phyloP scores from a whole-genome alignment of 2,888 invertebrate genomes.

The Drosophila neutralis region DNA sequence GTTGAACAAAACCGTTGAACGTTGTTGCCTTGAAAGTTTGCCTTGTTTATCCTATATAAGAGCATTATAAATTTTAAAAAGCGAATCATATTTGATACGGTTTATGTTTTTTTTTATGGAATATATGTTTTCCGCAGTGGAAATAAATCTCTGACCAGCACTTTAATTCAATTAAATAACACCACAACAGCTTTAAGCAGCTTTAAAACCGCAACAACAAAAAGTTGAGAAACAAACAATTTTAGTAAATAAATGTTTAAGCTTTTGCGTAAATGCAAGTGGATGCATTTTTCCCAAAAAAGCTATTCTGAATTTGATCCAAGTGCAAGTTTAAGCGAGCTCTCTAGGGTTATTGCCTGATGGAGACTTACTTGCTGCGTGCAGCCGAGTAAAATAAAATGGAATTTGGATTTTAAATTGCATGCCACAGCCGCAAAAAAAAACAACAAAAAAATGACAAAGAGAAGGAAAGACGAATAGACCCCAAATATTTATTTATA shows the following conservation, averaged over 20 bases:
- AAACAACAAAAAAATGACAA: background rate
- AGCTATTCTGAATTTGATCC: constrained; percentile 2
- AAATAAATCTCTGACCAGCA: background rate
- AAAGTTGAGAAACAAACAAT: background rate
- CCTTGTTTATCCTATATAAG: background rate
- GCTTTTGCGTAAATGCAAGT: background rate
- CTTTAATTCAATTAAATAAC: background rate
- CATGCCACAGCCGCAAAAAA: constrained; percentile 6
- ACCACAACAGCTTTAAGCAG: background rate
- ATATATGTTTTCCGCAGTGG: background rate
- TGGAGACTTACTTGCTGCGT: constrained; percentile 36
- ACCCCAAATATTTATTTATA: constrained; percentile 15
- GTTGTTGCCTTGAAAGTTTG: background rate
- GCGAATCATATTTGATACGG: background rate
- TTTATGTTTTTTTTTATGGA: background rate
- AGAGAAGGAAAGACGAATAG: background rate
- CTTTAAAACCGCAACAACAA: background rate
- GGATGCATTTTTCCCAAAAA: background rate
- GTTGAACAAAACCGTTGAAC: background rate
- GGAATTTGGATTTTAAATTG: constrained; percentile 48
- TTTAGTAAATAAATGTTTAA: background rate
- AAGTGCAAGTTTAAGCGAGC: constrained; percentile 9
- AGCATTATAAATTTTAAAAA: background rate
- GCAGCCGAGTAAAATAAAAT: constrained; percentile 6
- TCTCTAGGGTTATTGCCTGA: constrained; percentile 19